Percentiles rank a stretch among this genome's conserved stretches.
These are phyloP conservation scores for Helarctos malayanus DNA, from an alignment of 2,797 vertebrate species.

Conservation along the genomic window DNA sequence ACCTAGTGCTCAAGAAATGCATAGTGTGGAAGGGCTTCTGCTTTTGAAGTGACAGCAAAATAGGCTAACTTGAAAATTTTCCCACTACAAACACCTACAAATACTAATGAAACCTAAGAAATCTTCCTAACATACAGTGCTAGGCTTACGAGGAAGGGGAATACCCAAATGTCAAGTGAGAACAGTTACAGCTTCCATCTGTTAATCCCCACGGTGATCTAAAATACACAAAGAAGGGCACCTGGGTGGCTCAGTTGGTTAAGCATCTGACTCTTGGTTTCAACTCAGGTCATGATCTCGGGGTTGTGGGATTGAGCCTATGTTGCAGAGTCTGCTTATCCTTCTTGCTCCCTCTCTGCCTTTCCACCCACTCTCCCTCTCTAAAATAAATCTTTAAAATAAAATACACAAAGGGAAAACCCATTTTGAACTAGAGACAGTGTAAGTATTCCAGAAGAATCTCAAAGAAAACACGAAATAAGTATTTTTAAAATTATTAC, in stretches of 20 bases:
- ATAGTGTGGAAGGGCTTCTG: neutral
- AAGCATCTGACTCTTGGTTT: neutral
- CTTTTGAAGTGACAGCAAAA: neutral
- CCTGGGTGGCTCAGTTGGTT: neutral
- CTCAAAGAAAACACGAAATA: neutral
- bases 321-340: neutral
- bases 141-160: neutral
- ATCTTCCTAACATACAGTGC: neutral
- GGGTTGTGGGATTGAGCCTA: neutral
- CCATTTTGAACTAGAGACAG: neutral
- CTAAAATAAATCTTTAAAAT: neutral
- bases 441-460: neutral
- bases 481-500: slow-evolving; percentile 1
- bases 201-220: neutral
- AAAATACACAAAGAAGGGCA: neutral
- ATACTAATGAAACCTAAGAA: neutral
- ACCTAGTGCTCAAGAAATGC: neutral
- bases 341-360: neutral
- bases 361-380: neutral
- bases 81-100: neutral
- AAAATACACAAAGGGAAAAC: neutral
- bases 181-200: neutral
- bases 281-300: neutral
- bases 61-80: neutral
- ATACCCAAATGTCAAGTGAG: neutral